These are phyloP conservation scores for Lamproptera curius DNA, from an alignment of 2,888 invertebrate genomes.

Conservation along the genomic window DNA sequence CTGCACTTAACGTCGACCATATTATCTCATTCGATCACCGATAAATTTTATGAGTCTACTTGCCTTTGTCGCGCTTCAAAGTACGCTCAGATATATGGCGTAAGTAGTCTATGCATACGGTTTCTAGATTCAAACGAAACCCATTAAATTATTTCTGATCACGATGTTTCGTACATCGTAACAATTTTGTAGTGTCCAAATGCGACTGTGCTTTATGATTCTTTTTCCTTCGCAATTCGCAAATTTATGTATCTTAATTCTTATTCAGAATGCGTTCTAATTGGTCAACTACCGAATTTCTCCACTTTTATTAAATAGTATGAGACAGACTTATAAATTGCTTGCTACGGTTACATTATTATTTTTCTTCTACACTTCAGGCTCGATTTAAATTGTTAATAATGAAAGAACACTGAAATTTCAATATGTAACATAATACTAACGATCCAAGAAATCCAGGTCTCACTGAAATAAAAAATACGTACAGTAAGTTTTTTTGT, in stretches of 20 bases:
- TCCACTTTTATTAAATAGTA: not conserved
- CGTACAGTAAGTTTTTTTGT: no score
- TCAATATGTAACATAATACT: no score
- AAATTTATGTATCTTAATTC: not conserved
- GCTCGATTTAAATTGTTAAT: no score
- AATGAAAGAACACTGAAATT: no score
- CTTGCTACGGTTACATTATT: no score
- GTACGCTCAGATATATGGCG: conserved; percentile 67
- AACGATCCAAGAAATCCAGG: no score
- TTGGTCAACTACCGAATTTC: not conserved
- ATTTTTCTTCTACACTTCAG: no score
- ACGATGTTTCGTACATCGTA: no score
- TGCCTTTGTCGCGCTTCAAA: conserved; percentile 68
- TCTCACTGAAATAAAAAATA: no score
- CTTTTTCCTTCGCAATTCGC: not conserved
- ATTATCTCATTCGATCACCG: conserved; percentile 78
- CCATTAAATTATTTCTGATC: conserved; percentile 36
- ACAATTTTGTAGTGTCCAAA: conserved; percentile 3
- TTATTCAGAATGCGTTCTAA: not conserved
- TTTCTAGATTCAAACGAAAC: not conserved
- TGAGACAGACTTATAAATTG: no score
- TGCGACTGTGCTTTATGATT: not conserved
- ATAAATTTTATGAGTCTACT: conserved; percentile 77
- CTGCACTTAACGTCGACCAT: conserved; percentile 76
- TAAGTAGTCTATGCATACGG: conserved; percentile 38